Percentiles rank a stretch among this genome's conserved stretches.
Evolutionary conservation across 2,797 vertebrate species (phyloP).

Genomic region (Danio tinwini): DNA sequence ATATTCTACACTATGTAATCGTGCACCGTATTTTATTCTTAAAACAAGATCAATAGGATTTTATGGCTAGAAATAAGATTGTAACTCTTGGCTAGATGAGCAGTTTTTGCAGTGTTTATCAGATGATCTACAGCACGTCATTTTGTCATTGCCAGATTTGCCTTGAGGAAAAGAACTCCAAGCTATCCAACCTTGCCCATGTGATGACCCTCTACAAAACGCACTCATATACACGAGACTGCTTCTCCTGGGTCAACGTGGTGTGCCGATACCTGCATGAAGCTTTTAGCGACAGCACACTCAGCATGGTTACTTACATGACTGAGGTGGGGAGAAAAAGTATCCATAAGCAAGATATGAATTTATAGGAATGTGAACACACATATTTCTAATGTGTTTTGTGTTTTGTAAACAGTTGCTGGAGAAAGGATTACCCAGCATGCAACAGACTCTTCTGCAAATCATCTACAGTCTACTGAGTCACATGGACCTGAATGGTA

Average conservation of each 20-base stretch:
- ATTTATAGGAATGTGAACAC: neutral
- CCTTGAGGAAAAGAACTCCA: slow-evolving; percentile 93
- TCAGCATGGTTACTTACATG: slow-evolving; percentile 96
- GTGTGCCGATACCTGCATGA: slow-evolving; percentile 98
- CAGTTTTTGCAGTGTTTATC: too few species aligned
- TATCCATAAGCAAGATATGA: neutral
- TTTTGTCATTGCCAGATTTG: slow-evolving; percentile 85
- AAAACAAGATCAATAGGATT: too few species aligned
- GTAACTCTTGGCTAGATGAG: too few species aligned
- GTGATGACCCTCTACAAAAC: slow-evolving; percentile 99
- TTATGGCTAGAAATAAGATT: too few species aligned
- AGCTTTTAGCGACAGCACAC: slow-evolving; percentile 91
- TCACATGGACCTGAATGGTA: slow-evolving; percentile 92
- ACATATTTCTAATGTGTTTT: neutral
- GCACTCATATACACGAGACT: slow-evolving; percentile 94
- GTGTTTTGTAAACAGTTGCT: slow-evolving; percentile 79
- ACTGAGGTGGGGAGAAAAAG: slow-evolving; percentile 83
- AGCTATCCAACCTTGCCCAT: slow-evolving; percentile 94
- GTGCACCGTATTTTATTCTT: too few species aligned
- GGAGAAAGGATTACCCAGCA: slow-evolving; percentile 94
- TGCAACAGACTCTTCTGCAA: slow-evolving; percentile 97
- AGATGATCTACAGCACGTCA: neutral
- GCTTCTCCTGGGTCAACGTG: slow-evolving; percentile 95
- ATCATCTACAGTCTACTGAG: slow-evolving; percentile 97
- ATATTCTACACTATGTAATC: too few species aligned